Evolutionary conservation across 2,888 invertebrate species (phyloP).

Genomic region (Microplitis manilae): DNA sequence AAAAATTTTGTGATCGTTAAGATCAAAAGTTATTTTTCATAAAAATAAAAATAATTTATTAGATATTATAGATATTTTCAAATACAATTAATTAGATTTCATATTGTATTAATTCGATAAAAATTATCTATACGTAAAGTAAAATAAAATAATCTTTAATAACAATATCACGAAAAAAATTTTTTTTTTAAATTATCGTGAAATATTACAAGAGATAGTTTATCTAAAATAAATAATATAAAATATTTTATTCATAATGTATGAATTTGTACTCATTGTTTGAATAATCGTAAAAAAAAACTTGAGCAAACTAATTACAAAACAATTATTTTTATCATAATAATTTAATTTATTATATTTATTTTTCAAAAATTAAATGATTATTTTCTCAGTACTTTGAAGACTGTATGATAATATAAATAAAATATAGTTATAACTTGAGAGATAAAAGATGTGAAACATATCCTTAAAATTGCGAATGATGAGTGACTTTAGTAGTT

Average conservation of each 20-base stretch:
- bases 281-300: neutral
- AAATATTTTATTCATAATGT: neutral
- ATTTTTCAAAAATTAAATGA: neutral
- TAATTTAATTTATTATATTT: neutral
- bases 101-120: too few species aligned
- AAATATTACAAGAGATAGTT: neutral
- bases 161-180: neutral
- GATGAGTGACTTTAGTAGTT: constrained; percentile 8
- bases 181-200: neutral
- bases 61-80: too few species aligned
- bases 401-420: neutral
- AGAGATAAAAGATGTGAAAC: neutral
- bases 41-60: too few species aligned
- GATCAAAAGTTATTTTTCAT: too few species aligned
- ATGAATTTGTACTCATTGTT: neutral
- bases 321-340: neutral
- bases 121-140: neutral
- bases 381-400: neutral
- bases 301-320: neutral
- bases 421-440: neutral
- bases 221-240: neutral
- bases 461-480: neutral
- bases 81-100: too few species aligned
- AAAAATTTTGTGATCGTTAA: too few species aligned
- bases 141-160: neutral